phyloP scores from a whole-genome alignment of 2,888 invertebrate genomes.

The Chrysina gloriosa region DNA sequence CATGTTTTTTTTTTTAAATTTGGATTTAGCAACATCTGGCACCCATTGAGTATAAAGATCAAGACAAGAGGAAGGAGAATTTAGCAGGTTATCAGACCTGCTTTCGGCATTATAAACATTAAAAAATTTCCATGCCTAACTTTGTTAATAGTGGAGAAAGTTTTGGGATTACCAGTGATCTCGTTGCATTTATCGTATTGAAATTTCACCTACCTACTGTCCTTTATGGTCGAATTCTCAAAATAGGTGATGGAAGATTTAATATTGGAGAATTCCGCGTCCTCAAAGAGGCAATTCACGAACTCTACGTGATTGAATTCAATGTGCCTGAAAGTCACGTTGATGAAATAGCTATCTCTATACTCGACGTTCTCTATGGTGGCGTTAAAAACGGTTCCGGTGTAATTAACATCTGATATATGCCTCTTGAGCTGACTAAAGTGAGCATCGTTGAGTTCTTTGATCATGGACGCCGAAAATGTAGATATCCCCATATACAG shows the following conservation, averaged over 20 bases:
- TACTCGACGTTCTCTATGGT: constrained; percentile 76
- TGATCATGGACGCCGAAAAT: constrained; percentile 68
- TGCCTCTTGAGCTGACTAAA: constrained; percentile 57
- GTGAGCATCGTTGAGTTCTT: constrained; percentile 63
- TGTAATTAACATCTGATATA: constrained; percentile 54
- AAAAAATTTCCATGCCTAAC: too few species aligned
- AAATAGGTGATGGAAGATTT: constrained; percentile 78
- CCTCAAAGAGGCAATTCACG: constrained; percentile 76
- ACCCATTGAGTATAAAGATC: too few species aligned
- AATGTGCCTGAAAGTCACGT: constrained; percentile 76
- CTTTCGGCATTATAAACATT: too few species aligned
- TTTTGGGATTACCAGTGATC: too few species aligned
- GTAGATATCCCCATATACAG: constrained; percentile 69
- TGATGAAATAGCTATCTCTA: constrained; percentile 70
- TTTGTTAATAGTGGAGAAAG: too few species aligned
- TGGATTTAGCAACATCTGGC: too few species aligned
- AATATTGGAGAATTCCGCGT: constrained; percentile 77
- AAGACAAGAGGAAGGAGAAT: too few species aligned
- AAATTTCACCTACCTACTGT: constrained; percentile 69
- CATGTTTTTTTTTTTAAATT: too few species aligned
- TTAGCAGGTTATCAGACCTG: too few species aligned
- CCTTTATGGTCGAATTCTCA: constrained; percentile 70
- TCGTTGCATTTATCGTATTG: background rate
- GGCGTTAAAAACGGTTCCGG: constrained; percentile 67
- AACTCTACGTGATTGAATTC: constrained; percentile 80